Conservation (phyloP, 1,140 invertebrate genomes). For the Stegodyphus mimosarum region DNA sequence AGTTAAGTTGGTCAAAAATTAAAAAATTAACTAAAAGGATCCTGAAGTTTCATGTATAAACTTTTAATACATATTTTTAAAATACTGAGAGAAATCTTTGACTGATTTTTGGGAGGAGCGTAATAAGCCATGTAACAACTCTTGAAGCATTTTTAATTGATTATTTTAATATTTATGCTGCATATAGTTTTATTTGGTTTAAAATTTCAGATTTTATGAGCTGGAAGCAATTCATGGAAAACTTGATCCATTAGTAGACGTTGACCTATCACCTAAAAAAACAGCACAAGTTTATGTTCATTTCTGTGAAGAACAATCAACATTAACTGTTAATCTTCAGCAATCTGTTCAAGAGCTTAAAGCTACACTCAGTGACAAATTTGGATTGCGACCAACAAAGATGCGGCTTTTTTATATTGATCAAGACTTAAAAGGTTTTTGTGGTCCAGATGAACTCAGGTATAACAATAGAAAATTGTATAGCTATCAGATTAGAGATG, state of each 20-base stretch:
- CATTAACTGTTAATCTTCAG: conserved; percentile 62
- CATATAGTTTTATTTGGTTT: conserved; percentile 45
- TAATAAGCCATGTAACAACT: no score
- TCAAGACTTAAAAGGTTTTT: conserved; percentile 74
- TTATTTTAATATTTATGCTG: background rate
- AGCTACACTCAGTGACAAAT: conserved; percentile 61
- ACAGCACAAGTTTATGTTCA: conserved; percentile 85
- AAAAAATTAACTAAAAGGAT: no score
- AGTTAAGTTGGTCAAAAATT: no score
- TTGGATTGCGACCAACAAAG: conserved; percentile 81
- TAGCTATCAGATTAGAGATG: conserved; percentile 89
- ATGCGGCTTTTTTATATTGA: conserved; percentile 87
- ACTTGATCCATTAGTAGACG: conserved; percentile 85
- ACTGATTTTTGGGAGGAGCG: no score
- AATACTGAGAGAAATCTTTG: no score
- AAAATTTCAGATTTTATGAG: conserved; percentile 79
- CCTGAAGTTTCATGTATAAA: no score
- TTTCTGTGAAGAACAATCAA: conserved; percentile 77
- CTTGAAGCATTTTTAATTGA: no score
- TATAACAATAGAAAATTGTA: conserved; percentile 89
- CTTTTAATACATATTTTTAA: no score
- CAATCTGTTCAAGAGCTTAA: conserved; percentile 64
- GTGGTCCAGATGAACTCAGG: conserved; percentile 86
- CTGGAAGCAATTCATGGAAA: conserved; percentile 84
- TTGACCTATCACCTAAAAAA: conserved; percentile 86